phyloP scores from a whole-genome alignment of 2,797 vertebrate genomes.

The Sebastes vulpes region DNA sequence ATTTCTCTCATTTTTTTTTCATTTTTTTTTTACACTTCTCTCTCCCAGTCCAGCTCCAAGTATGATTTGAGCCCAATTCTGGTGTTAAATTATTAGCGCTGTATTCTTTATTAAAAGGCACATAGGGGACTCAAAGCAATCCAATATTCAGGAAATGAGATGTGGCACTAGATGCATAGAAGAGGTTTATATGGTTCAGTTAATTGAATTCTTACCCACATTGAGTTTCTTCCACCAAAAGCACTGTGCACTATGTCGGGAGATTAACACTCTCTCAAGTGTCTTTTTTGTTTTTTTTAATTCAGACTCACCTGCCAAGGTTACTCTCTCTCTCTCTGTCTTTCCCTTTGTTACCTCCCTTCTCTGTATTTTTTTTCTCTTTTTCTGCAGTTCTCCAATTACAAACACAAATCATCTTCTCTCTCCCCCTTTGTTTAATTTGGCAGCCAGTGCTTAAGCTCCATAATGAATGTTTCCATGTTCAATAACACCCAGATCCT shows the following conservation, averaged over 20 bases:
- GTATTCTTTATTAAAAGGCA: conserved; percentile 66
- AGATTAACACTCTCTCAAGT: conserved; percentile 60
- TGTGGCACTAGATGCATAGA: conserved; percentile 33
- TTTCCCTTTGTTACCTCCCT: conserved; percentile 4
- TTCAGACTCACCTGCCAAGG: conserved; percentile 65
- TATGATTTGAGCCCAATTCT: conserved; percentile 57
- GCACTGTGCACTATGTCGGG: conserved; percentile 18
- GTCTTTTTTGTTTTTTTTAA: conserved; percentile 47
- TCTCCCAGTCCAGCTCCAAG: conserved; percentile 21
- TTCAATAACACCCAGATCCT: conserved; percentile 49
- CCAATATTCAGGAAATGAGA: conserved; percentile 61
- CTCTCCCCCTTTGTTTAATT: conserved; percentile 59
- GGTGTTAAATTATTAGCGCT: conserved; percentile 63
- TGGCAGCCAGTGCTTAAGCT: conserved; percentile 55
- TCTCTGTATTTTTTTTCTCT: background rate
- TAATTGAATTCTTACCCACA: conserved; percentile 69
- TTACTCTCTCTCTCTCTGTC: conserved; percentile 28
- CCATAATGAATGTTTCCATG: conserved; percentile 68
- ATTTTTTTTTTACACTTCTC: conserved; percentile 30
- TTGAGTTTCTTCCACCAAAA: conserved; percentile 29
- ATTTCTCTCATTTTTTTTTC: conserved; percentile 18
- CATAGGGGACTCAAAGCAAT: conserved; percentile 56
- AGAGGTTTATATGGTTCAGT: conserved; percentile 58
- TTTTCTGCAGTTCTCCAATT: conserved; percentile 52
- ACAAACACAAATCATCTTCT: conserved; percentile 66